Conservation (phyloP, 2,888 invertebrate genomes). For the Tolmerus cingulatus region DNA sequence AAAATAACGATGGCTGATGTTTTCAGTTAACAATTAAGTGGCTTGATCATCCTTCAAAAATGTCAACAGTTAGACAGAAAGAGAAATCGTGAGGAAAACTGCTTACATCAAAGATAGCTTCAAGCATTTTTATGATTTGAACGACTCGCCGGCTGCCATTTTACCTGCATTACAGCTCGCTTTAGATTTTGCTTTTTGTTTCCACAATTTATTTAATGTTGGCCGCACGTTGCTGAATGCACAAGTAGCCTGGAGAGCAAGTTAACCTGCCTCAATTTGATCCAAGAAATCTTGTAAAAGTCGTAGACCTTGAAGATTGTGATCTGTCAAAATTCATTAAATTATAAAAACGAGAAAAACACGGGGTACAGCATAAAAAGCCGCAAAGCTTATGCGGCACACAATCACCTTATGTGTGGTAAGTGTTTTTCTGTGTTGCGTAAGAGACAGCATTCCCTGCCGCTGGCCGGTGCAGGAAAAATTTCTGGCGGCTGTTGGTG, state of each 20-base stretch:
- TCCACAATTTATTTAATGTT: background rate
- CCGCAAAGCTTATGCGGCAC: background rate
- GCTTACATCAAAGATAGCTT: background rate
- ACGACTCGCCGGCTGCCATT: background rate
- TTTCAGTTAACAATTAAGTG: background rate
- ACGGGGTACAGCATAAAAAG: background rate
- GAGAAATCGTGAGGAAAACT: conserved; percentile 40
- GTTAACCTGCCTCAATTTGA: conserved; percentile 23
- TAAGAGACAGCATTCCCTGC: background rate
- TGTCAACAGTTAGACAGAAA: conserved; percentile 9
- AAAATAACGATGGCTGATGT: background rate
- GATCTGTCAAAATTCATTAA: conserved; percentile 45
- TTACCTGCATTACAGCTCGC: background rate
- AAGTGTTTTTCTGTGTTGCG: conserved; percentile 3
- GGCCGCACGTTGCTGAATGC: background rate
- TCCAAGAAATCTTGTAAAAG: conserved; percentile 46
- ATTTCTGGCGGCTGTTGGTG: background rate
- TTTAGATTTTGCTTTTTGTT: background rate
- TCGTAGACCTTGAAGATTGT: conserved; percentile 48
- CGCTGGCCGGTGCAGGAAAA: background rate
- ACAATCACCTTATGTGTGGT: conserved; percentile 3
- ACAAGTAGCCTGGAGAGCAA: background rate
- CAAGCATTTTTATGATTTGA: background rate
- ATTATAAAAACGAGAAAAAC: conserved; percentile 27
- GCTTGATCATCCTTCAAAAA: conserved; percentile 11